Conservation (phyloP, 2,888 invertebrate species). For the Pyralis farinalis region DNA sequence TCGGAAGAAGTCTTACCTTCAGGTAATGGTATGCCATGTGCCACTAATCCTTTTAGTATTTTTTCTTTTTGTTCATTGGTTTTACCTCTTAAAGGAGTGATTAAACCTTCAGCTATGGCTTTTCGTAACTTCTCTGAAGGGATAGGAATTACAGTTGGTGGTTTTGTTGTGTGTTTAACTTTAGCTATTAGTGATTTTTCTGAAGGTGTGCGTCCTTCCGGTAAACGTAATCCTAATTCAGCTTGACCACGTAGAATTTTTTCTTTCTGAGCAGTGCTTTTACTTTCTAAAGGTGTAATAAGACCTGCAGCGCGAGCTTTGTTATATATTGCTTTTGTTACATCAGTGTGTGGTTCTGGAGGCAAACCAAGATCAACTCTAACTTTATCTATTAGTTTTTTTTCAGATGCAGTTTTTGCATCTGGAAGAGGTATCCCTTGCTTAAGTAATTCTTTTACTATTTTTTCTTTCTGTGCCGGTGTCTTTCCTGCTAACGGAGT, state of each 20-base stretch:
- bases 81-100: slow-evolving; percentile 29
- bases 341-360: slow-evolving; percentile 21
- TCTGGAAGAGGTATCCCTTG: slow-evolving; percentile 30
- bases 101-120: slow-evolving; percentile 26
- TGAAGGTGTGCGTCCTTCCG: slow-evolving; percentile 14
- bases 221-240: slow-evolving; percentile 12
- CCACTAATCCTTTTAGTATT: slow-evolving; percentile 27
- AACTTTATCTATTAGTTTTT: slow-evolving; percentile 21
- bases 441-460: slow-evolving; percentile 22
- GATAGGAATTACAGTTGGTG: background rate
- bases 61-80: slow-evolving; percentile 26
- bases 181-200: slow-evolving; percentile 23
- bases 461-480: slow-evolving; percentile 26
- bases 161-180: slow-evolving; percentile 15
- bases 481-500: slow-evolving; percentile 26
- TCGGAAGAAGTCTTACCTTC: slow-evolving; percentile 36
- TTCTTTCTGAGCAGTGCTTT: slow-evolving; percentile 25
- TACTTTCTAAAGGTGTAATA: slow-evolving; percentile 24
- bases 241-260: slow-evolving; percentile 12
- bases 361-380: slow-evolving; percentile 23
- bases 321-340: slow-evolving; percentile 19
- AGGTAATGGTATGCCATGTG: slow-evolving; percentile 30
- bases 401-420: slow-evolving; percentile 29
- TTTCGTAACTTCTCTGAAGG: slow-evolving; percentile 17
- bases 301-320: slow-evolving; percentile 24